Percentiles rank a stretch among this genome's conserved stretches.
Conservation (phyloP, 1,140 invertebrate species). For the Heliothis virescens region DNA sequence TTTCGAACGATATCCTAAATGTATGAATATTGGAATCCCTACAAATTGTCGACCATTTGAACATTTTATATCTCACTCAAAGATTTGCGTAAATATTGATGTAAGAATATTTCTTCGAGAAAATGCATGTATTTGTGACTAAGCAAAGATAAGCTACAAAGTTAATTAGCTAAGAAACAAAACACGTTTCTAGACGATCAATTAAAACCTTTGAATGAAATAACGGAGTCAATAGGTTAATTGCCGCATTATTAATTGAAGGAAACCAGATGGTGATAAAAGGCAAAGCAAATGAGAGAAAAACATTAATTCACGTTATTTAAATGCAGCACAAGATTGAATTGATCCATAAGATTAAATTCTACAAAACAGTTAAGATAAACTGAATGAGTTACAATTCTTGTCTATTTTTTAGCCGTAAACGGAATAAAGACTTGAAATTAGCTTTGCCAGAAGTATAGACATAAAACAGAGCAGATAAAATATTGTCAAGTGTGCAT, state of each 20-base stretch:
- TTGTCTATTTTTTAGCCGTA: too few relatives aligned
- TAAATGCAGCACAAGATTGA: background rate
- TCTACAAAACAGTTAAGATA: too few relatives aligned
- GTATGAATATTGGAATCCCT: background rate
- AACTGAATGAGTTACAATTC: too few relatives aligned
- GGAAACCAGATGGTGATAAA: constrained; percentile 15
- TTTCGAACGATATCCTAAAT: background rate
- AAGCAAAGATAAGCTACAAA: constrained; percentile 19
- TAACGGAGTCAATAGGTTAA: constrained; percentile 40
- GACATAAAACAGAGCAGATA: too few relatives aligned
- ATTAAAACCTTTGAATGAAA: constrained; percentile 22
- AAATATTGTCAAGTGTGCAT: too few relatives aligned
- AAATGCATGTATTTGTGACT: background rate
- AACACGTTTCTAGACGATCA: constrained; percentile 18
- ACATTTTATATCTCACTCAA: too few relatives aligned
- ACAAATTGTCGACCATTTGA: too few relatives aligned
- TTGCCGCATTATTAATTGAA: constrained; percentile 23
- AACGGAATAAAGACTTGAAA: too few relatives aligned
- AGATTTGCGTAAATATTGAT: too few relatives aligned
- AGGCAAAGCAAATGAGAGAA: background rate
- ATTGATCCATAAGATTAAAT: background rate
- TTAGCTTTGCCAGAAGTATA: too few relatives aligned
- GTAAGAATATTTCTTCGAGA: too few relatives aligned
- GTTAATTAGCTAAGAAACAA: constrained; percentile 7
- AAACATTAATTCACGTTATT: background rate